Conservation (phyloP, 2,888 invertebrate species). For the Spodoptera littoralis region DNA sequence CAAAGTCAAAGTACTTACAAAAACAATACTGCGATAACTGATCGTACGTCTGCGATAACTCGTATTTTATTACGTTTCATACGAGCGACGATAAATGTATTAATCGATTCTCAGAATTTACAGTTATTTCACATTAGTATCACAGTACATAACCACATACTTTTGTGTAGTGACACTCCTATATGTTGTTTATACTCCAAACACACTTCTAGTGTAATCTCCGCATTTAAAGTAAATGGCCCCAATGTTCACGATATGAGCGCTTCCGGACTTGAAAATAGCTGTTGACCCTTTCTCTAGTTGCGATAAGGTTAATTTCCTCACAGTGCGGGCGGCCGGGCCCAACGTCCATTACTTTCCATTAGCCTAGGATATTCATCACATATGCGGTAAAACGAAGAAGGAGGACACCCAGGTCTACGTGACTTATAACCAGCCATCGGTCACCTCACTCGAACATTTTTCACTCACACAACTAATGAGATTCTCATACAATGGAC, state of each 20-base stretch:
- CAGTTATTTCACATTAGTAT: conserved; percentile 14
- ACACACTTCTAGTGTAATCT: conserved; percentile 14
- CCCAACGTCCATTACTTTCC: conserved; percentile 66
- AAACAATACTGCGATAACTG: conserved; percentile 27
- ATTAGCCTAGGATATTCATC: conserved; percentile 70
- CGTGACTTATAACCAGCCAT: conserved; percentile 66
- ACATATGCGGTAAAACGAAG: conserved; percentile 58
- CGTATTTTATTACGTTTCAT: conserved; percentile 12
- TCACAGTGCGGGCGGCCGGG: conserved; percentile 47
- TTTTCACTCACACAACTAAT: conserved; percentile 69
- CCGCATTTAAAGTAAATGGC: conserved; percentile 24
- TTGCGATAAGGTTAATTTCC: conserved; percentile 67
- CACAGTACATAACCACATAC: conserved; percentile 9
- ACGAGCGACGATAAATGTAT: conserved; percentile 14
- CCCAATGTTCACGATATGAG: conserved; percentile 35
- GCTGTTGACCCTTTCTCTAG: conserved; percentile 58
- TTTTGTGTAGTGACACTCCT: neutral
- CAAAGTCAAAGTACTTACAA: conserved; percentile 19
- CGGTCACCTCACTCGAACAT: conserved; percentile 67
- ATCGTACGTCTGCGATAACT: conserved; percentile 23
- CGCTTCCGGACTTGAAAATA: conserved; percentile 63
- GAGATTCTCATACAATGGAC: conserved; percentile 63
- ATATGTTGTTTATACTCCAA: neutral
- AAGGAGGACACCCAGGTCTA: conserved; percentile 48
- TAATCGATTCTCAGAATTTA: conserved; percentile 20